phyloP scores from a whole-genome alignment of 2,113 vertebrate genomes.

The Muntiacus muntjak region DNA sequence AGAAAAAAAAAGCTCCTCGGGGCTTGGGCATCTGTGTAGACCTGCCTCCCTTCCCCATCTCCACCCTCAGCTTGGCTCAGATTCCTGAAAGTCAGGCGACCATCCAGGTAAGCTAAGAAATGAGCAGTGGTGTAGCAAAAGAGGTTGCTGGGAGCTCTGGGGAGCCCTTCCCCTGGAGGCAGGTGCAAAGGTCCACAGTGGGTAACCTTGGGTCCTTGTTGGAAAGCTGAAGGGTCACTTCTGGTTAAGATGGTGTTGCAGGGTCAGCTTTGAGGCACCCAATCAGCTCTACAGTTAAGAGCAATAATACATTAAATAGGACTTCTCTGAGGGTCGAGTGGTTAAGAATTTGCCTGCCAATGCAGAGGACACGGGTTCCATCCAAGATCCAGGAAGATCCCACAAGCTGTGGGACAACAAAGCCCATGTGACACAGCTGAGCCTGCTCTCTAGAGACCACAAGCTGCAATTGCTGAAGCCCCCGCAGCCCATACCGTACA shows the following conservation, averaged over 20 bases:
- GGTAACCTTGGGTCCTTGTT: neutral
- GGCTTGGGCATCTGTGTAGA: neutral
- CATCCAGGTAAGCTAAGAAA: neutral
- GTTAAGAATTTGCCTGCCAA: neutral
- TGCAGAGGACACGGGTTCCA: neutral
- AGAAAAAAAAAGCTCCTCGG: neutral
- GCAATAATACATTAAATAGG: neutral
- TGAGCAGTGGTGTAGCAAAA: neutral
- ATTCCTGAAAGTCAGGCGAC: neutral
- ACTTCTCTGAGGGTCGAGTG: neutral
- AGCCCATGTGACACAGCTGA: rapidly evolving
- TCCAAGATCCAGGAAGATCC: neutral
- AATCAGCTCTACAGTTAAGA: neutral
- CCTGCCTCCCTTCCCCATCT: neutral
- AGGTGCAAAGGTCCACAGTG: neutral
- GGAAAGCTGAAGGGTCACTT: neutral
- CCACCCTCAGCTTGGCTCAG: neutral
- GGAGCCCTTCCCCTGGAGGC: rapidly evolving
- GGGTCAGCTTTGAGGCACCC: neutral
- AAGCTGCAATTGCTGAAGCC: neutral
- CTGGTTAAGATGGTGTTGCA: neutral
- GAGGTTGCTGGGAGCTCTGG: neutral
- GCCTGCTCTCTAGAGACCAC: rapidly evolving
- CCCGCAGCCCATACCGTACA: neutral
- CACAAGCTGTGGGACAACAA: neutral